Evolutionary conservation across 2,888 invertebrate species (phyloP), one percentile per base, ranked within the genome.

Genomic region (Mactromeris polynyma): DNA sequence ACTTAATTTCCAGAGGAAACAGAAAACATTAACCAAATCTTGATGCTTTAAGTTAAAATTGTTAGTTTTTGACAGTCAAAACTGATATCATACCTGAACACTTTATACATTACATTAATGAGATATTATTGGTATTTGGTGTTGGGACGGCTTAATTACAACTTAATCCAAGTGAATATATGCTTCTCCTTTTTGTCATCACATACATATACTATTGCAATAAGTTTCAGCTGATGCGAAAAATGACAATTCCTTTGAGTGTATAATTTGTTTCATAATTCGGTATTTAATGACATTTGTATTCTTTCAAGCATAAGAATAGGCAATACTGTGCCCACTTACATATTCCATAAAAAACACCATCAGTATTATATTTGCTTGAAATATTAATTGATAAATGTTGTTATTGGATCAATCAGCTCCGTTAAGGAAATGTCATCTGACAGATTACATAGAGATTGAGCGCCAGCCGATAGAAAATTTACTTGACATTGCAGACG

Each of bases 341-440:
- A 64, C 26, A 9, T 64, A 64, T 9, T 26, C 9, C 58, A 64
- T 64, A 26, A 64, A 64, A 64, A 64, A 64, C 58, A 64, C 26
- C 26, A 26, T 64, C 58, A 26, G 21, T 21, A 58, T 58, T 64
- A 64, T 64, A 40, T 51, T 58, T 26, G 17, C 73, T 85, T 51
- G 51, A 80, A 69, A 33, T 40, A 80, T 81, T 64, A 87, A 87
- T 87, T 87, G 82, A 83, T 87, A 78, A 83, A 87, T 51, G 54
- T 46, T 88, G 88, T 88, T 88, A 84, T 40, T 73, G 69, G 81
- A n/a, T 64, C 80, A 69, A 33, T 11, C 46, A 17, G 19, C 26
- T 69, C 19, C 51, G 21, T 31, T 1, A 33, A 26, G 64, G 69
- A 64, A 69, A 82, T 64, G 69, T 82, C 82, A 40, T 69, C 11